These are phyloP conservation scores for Amyelois transitella DNA, from an alignment of 1,140 invertebrate species.

Conservation along the genomic window DNA sequence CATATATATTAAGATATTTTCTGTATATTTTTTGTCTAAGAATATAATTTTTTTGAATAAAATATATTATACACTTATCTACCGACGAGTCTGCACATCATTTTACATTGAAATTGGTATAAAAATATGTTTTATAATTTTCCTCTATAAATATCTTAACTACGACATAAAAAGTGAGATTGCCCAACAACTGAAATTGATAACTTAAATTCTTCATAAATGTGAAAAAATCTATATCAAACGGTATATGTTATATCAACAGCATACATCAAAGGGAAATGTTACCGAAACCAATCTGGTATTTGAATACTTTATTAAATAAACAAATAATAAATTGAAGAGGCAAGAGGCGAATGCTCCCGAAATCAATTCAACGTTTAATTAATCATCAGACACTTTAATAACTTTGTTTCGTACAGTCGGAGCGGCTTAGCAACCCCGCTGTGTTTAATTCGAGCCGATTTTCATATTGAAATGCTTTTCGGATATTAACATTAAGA, in stretches of 20 bases:
- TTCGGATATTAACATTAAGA: constrained; percentile 46
- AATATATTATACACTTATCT: no score
- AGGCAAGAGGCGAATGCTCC: constrained; percentile 8
- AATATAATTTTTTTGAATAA: no score
- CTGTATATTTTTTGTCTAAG: no score
- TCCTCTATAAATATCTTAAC: no score
- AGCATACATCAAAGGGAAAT: neutral
- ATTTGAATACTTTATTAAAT: constrained; percentile 3
- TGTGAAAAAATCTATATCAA: no score
- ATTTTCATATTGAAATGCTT: constrained; percentile 46
- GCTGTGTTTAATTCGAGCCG: constrained; percentile 26
- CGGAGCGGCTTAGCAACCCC: constrained; percentile 14
- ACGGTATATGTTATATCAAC: neutral
- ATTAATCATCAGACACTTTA: constrained; percentile 32
- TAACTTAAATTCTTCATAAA: no score
- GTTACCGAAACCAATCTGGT: neutral
- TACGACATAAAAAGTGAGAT: no score
- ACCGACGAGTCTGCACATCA: no score
- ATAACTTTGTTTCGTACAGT: constrained; percentile 29
- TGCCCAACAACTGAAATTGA: no score
- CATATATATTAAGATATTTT: no score
- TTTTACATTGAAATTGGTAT: no score
- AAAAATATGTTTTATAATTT: no score
- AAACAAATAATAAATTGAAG: constrained; percentile 11
- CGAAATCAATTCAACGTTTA: constrained; percentile 29